Evolutionary conservation across 2,113 vertebrate genomes (phyloP).

Genomic region (Phylloscopus trochilus): DNA sequence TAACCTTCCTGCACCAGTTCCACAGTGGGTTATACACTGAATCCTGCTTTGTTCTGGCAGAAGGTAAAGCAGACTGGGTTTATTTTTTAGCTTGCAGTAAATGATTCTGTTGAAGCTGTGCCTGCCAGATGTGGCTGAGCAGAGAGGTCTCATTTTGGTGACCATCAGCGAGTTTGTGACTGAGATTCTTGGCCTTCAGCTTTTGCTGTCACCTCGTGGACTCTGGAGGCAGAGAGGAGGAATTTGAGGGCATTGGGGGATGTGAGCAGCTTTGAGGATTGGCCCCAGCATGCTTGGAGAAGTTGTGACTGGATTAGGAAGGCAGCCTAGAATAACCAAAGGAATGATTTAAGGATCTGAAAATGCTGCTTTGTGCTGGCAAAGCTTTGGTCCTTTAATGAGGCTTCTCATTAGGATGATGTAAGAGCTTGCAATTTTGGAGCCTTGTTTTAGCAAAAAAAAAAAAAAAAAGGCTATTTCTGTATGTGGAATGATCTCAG

Average conservation of each 20-base stretch:
- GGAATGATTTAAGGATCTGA: background rate
- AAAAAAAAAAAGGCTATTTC: background rate
- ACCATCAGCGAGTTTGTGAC: background rate
- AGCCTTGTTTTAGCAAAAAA: background rate
- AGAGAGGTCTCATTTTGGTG: background rate
- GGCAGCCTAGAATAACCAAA: background rate
- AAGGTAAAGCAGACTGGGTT: conserved; percentile 78
- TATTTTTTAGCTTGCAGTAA: background rate
- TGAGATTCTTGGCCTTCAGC: background rate
- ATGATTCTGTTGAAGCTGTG: background rate
- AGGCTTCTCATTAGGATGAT: background rate
- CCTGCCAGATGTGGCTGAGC: background rate
- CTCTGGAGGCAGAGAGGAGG: background rate
- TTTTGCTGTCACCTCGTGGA: background rate
- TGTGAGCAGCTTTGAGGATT: background rate
- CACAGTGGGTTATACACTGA: conserved; percentile 96
- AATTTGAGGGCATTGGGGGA: background rate
- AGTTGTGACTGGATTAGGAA: background rate
- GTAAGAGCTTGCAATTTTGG: background rate
- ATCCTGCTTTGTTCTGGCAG: conserved; percentile 92
- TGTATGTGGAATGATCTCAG: background rate
- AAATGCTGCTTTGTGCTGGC: background rate
- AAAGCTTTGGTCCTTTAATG: background rate
- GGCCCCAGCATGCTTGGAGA: background rate
- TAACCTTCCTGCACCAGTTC: conserved; percentile 86